Evolutionary conservation across 2,113 vertebrate species (phyloP), one percentile per base, ranked within the genome.

Genomic region (Sapajus apella): DNA sequence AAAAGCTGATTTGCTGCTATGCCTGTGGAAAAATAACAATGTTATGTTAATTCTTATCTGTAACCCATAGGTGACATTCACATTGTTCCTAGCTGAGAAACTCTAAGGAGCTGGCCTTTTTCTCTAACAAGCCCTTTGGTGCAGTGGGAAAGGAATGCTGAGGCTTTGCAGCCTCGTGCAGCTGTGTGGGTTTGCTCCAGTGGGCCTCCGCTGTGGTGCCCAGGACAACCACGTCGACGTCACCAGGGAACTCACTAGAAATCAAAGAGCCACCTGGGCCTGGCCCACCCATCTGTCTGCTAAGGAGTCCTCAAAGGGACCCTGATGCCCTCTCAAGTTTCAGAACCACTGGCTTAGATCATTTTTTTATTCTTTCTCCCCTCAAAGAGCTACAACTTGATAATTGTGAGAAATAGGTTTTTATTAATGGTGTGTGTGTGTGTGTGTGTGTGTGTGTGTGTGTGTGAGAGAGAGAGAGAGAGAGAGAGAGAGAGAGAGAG

Each of bases 121-220:
- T 47, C 25, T 72, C 21, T 21, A 12, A 13, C 8, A n/a, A 18
- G 7, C 3, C 20, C 55, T 30, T 37, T 30, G 30, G 40, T 37
- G 10, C 20, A 52, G 0, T 64, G 40, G 16, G 14, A 37, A 55
- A 27, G 35, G 20, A 3, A 52, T 4, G 0, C 25, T 5, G 30
- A 64, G 25, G 16, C 4, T 66, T 21, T 70, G 56, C 66, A 16
- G n/a, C 13, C 17, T 37, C 8, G 6, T 7, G 9, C 11, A 35
- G 5, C 35, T 85, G 3, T 11, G 3, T 8, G 16, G 6, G 5
- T 56, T 88, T 40, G 14, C 40, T 80, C 70, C 75, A 40, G 21
- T 3, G 0, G 76, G 1, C 32, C 30, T 21, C 61, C 11, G 12
- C 30, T 12, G 4, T 18, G 37, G 27, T 40, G 0, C 9, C 16